These are phyloP conservation scores for Ostrea denselamellosa DNA, from an alignment of 1,140 invertebrate species.

Conservation along the genomic window DNA sequence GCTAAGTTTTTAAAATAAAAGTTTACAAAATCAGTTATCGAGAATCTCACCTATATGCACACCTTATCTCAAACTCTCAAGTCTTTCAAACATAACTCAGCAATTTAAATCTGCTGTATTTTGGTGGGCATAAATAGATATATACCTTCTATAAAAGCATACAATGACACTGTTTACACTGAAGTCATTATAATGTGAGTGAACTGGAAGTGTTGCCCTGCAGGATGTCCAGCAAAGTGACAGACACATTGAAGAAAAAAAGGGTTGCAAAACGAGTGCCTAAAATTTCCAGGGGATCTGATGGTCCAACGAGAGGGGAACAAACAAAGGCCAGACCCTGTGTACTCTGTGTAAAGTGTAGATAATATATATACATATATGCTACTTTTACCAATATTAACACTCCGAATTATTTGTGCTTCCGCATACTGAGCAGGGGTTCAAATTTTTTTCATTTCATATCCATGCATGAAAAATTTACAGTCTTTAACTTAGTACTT, in stretches of 20 bases:
- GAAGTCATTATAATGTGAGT: constrained; percentile 24
- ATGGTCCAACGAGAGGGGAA: background rate
- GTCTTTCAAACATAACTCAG: background rate
- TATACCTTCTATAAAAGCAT: background rate
- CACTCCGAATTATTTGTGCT: background rate
- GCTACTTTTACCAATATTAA: background rate
- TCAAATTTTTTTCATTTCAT: background rate
- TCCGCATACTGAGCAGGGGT: background rate
- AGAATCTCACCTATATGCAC: background rate
- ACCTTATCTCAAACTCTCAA: background rate
- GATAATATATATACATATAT: background rate
- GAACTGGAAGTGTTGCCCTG: background rate
- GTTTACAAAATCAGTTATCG: background rate
- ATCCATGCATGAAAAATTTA: background rate
- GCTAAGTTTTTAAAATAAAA: background rate
- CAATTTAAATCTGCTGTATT: constrained; percentile 24
- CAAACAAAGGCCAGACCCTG: background rate
- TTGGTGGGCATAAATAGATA: background rate
- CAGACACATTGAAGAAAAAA: background rate
- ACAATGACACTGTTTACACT: constrained; percentile 17
- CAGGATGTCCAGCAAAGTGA: constrained; percentile 27
- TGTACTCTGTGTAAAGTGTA: constrained; percentile 21
- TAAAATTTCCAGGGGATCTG: constrained; percentile 22
- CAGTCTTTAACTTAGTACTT: background rate
- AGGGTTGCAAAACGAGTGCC: background rate